These are phyloP conservation scores for Paracyprichromis sp. DNA, from an alignment of 2,113 vertebrate genomes.

Conservation along the genomic window DNA sequence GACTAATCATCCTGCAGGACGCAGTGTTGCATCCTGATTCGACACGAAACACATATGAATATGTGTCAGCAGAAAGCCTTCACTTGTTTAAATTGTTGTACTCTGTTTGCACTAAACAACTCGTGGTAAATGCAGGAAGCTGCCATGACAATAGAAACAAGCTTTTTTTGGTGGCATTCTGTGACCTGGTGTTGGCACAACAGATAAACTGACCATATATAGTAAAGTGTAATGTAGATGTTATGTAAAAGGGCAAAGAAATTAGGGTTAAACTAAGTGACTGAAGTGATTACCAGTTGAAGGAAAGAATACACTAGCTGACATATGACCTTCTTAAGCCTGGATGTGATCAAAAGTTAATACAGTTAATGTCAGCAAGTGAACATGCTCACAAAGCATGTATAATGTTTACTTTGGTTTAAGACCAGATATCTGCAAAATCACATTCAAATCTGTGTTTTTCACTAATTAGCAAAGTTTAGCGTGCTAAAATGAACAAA, in stretches of 20 bases:
- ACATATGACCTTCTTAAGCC: neutral
- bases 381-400: neutral
- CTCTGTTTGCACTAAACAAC: neutral
- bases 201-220: neutral
- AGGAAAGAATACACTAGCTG: neutral
- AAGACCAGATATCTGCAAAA: neutral
- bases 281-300: accelerated
- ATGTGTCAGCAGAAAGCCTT: neutral
- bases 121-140: neutral
- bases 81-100: neutral
- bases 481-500: neutral
- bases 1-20: neutral
- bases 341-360: neutral
- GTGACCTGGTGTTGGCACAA: neutral
- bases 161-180: neutral
- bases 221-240: neutral
- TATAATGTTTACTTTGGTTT: neutral
- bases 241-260: neutral
- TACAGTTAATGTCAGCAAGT: neutral
- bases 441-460: neutral
- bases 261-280: accelerated
- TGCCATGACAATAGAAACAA: neutral
- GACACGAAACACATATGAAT: neutral
- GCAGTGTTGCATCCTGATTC: neutral
- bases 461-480: neutral